Evolutionary conservation across 2,797 vertebrate genomes (phyloP), one percentile per base, ranked within the genome.

Genomic region (Clamator glandarius): DNA sequence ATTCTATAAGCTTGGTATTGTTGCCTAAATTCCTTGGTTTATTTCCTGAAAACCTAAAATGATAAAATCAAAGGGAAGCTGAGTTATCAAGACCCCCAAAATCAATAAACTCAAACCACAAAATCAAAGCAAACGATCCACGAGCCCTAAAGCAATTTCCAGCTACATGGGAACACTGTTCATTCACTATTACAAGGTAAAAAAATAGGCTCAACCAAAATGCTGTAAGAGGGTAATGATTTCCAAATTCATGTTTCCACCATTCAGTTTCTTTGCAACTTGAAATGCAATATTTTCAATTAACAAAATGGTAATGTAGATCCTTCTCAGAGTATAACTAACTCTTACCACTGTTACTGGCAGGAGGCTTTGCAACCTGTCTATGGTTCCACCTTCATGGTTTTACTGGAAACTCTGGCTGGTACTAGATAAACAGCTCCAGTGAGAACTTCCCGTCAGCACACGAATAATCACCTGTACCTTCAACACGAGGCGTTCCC

Each of bases 1-100:
- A 99, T 63, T 99, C 99, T 92, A 99, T 98, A 48, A 99, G 99
- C 95, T 99, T 99, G 19, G 99, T 99, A 96, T 99, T 99, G 97
- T 99, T 99, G 88, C 99, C 99, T 78, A 99, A 98, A 97, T 99
- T 99, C 96, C 97, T 98, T 52, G 99, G 99, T 89, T 98, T 98
- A 69, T 98, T 98, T 96, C 99, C 99, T 83, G 99, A 99, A 98
- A 99, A 99, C 96, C 99, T 99, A 92, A 64, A 96, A 91, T 42
- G 54, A 88, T 7, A 62, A 59, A 15, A 72, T 13, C 28, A 64
- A 91, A 63, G 51, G 41, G 33, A 96, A 84, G 64, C 52, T 19
- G 33, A 70, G 42, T 83, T 85, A 68, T 6, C 23, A 75, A 55
- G 46, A 59, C 33, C 12, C 78, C 51, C 16, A 51, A 77, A 81